phyloP scores from a whole-genome alignment of 2,113 vertebrate species.

The Peromyscus californicus region DNA sequence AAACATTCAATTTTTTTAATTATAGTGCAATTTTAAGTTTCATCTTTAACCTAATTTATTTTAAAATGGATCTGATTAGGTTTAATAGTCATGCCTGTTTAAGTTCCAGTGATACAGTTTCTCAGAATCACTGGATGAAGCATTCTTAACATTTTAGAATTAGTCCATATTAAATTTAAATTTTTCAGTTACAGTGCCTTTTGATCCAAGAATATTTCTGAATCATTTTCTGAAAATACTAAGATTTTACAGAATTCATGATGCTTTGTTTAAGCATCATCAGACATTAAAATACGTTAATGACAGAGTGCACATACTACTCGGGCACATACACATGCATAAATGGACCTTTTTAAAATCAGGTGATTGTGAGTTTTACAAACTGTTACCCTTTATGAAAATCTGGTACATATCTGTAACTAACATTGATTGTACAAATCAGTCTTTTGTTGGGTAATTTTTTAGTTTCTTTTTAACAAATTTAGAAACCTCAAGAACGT shows the following conservation, averaged over 20 bases:
- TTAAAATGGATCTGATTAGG: constrained; percentile 46
- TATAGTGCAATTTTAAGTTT: constrained; percentile 48
- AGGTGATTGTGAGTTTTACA: constrained; percentile 16
- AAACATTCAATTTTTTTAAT: constrained; percentile 61
- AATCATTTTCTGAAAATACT: constrained; percentile 67
- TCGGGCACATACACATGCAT: not conserved
- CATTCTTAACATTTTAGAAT: constrained; percentile 67
- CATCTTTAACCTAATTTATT: constrained; percentile 46
- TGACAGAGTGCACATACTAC: not conserved
- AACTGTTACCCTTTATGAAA: constrained; percentile 45
- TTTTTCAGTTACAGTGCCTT: constrained; percentile 48
- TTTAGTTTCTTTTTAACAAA: constrained; percentile 49
- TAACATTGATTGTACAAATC: constrained; percentile 23
- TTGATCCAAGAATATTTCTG: constrained; percentile 62
- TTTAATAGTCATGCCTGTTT: constrained; percentile 29
- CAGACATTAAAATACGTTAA: constrained; percentile 49
- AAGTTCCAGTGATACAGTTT: constrained; percentile 42
- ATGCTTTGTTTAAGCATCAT: not conserved
- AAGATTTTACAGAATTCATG: constrained; percentile 45
- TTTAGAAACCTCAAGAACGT: constrained; percentile 40
- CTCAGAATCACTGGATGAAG: constrained; percentile 43
- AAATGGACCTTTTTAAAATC: not conserved
- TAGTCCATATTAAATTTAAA: constrained; percentile 67
- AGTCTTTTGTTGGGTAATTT: constrained; percentile 29
- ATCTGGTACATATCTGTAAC: not conserved